Evolutionary conservation across 1,140 invertebrate species (phyloP).

Genomic region (Rhyzopertha dominica): DNA sequence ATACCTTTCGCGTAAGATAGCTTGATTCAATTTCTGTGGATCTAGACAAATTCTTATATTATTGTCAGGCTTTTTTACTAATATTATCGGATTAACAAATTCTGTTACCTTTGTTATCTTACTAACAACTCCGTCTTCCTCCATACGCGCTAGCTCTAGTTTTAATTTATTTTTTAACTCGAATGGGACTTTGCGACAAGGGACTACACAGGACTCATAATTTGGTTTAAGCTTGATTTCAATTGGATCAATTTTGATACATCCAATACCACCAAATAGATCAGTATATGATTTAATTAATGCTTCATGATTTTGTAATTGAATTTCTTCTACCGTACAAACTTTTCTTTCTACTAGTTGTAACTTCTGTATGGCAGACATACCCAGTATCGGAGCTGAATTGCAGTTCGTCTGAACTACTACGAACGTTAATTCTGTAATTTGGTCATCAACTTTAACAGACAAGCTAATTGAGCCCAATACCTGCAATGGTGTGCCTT

Average conservation of each 20-base stretch:
- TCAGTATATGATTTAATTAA: conserved; percentile 8
- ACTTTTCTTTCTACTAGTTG: too few relatives aligned
- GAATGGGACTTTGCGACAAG: neutral
- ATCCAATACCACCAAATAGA: conserved; percentile 2
- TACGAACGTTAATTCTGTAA: conserved; percentile 14
- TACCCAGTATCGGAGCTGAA: conserved; percentile 1
- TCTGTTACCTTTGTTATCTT: conserved; percentile 41
- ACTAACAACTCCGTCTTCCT: conserved; percentile 26
- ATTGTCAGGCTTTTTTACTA: conserved; percentile 46
- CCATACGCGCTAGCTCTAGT: neutral
- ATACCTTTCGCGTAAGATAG: conserved; percentile 41
- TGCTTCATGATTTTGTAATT: too few relatives aligned
- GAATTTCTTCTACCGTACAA: too few relatives aligned
- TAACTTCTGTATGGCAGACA: too few relatives aligned
- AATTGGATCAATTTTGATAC: too few relatives aligned
- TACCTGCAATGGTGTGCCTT: too few relatives aligned
- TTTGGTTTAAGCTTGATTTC: too few relatives aligned
- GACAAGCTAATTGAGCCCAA: conserved; percentile 2
- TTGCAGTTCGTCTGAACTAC: conserved; percentile 3
- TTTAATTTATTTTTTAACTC: neutral
- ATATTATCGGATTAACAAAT: conserved; percentile 45
- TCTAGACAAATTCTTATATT: conserved; percentile 48
- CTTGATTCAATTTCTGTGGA: conserved; percentile 47
- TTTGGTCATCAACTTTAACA: conserved; percentile 3
- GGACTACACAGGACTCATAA: too few relatives aligned